phyloP scores from a whole-genome alignment of 1,140 invertebrate genomes.

The Sycophaga agraensis region DNA sequence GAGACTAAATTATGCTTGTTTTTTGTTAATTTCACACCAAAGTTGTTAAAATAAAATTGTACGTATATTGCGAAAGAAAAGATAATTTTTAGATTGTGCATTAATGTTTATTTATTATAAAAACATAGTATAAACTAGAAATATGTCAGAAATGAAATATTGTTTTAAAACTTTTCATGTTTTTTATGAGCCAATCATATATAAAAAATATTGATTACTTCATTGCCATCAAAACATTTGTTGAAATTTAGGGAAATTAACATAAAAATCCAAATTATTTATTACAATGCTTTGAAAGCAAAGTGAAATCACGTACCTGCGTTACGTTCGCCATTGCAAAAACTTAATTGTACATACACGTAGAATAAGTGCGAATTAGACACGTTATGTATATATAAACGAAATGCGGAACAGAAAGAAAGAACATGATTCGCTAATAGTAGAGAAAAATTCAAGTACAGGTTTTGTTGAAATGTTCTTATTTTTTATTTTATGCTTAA shows the following conservation, averaged over 20 bases:
- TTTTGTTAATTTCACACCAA: conserved; percentile 21
- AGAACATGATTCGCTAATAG: neutral
- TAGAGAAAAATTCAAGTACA: no score
- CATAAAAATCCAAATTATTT: no score
- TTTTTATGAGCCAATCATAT: neutral
- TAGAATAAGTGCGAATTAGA: neutral
- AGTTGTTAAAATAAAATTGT: conserved; percentile 18
- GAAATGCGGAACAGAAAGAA: neutral
- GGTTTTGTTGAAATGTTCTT: conserved; percentile 16
- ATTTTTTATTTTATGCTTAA: conserved; percentile 2
- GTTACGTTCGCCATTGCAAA: conserved; percentile 22
- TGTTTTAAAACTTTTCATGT: conserved; percentile 10
- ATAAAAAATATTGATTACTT: no score
- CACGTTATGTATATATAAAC: conserved; percentile 11
- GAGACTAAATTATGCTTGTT: conserved; percentile 15
- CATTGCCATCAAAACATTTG: no score
- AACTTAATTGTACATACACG: conserved; percentile 17
- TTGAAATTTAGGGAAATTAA: no score
- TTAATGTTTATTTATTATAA: no score
- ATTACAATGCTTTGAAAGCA: no score
- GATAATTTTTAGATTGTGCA: neutral
- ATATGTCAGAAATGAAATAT: no score
- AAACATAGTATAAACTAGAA: no score
- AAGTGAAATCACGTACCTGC: conserved; percentile 10
- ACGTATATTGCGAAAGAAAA: neutral